Conservation (phyloP, 2,888 invertebrate genomes). For the Rhabditophanes sp. region DNA sequence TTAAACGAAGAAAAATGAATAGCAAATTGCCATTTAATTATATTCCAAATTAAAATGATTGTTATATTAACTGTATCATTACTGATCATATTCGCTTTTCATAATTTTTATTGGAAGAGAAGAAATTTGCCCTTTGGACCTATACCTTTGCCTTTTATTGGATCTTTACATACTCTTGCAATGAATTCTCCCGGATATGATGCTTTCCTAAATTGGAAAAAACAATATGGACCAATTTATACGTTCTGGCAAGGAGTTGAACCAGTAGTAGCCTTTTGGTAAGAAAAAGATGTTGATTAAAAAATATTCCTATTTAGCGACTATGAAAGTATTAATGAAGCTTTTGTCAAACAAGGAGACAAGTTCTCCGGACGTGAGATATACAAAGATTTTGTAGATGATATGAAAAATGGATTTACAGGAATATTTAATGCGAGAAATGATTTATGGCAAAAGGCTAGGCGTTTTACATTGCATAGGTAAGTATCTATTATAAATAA, state of each 20-base stretch:
- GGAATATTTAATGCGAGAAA: too few relatives aligned
- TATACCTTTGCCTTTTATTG: slow-evolving; percentile 8
- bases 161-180: slow-evolving; percentile 7
- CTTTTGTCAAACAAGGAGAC: slow-evolving; percentile 12
- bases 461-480: too few relatives aligned
- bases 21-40: too few relatives aligned
- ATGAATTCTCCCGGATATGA: slow-evolving; percentile 7
- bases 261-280: slow-evolving; percentile 8
- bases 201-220: slow-evolving; percentile 8
- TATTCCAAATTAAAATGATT: slow-evolving; percentile 2
- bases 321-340: slow-evolving; percentile 1
- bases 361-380: slow-evolving; percentile 9
- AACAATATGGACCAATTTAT: slow-evolving; percentile 9
- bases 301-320: too few relatives aligned
- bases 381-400: slow-evolving; percentile 1
- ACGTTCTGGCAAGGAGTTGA: slow-evolving; percentile 11
- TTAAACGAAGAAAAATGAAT: too few relatives aligned
- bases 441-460: too few relatives aligned
- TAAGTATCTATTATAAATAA: too few relatives aligned
- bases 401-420: slow-evolving; percentile 3
- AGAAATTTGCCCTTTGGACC: slow-evolving; percentile 10
- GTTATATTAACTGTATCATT: slow-evolving; percentile 2
- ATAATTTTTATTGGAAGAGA: slow-evolving; percentile 9
- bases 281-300: too few relatives aligned
- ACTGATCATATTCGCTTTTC: too few relatives aligned